Evolutionary conservation across 2,888 invertebrate species (phyloP).

Genomic region (Tipula lateralis): DNA sequence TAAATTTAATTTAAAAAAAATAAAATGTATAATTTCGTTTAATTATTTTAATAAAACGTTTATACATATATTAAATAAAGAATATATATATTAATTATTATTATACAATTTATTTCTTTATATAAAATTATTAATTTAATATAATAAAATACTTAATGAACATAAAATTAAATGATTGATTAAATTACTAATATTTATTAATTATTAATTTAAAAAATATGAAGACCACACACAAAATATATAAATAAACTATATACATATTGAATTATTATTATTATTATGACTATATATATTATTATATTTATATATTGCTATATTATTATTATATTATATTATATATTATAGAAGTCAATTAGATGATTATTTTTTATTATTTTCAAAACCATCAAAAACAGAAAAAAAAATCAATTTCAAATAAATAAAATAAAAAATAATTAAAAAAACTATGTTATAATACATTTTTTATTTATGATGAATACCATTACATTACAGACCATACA

Average conservation of each 20-base stretch:
- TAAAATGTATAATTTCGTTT: background rate
- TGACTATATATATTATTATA: slow-evolving; percentile 24
- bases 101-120: slow-evolving; percentile 3
- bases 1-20: background rate
- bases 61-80: background rate
- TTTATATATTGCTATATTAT: slow-evolving; percentile 25
- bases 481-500: too few relatives aligned
- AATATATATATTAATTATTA: background rate
- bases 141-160: background rate
- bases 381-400: background rate
- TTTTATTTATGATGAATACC: background rate
- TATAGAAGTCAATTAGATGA: slow-evolving; percentile 28
- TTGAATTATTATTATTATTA: slow-evolving; percentile 5
- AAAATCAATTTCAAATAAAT: background rate
- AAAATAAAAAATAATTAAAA: background rate
- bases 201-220: background rate
- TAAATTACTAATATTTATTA: background rate
- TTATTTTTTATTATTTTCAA: slow-evolving; percentile 28
- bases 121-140: background rate
- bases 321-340: slow-evolving; percentile 28
- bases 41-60: background rate
- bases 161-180: background rate
- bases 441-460: background rate
- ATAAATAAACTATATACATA: background rate
- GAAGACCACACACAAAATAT: background rate